Conservation (phyloP, 2,113 vertebrate species). For the Stomatorhinus ivindoensis region DNA sequence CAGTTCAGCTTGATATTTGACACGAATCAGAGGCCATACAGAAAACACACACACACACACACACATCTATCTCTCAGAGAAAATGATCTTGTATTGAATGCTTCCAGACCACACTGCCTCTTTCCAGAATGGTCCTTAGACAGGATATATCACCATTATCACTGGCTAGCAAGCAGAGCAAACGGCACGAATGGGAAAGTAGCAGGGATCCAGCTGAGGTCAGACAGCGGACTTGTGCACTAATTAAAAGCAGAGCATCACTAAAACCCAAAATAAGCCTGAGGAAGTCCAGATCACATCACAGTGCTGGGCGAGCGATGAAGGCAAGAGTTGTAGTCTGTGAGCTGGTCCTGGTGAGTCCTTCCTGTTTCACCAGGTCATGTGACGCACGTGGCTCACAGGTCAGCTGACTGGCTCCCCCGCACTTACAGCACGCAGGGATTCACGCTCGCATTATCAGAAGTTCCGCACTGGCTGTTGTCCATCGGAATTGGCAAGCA, state of each 20-base stretch:
- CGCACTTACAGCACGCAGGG: neutral
- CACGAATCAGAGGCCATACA: neutral
- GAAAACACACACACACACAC: neutral
- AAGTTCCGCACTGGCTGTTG: neutral
- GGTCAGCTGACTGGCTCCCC: neutral
- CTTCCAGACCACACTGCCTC: neutral
- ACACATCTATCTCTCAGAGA: neutral
- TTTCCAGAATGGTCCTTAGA: neutral
- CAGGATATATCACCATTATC: neutral
- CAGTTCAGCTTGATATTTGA: neutral
- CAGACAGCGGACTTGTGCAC: neutral
- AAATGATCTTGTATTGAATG: constrained; percentile 1
- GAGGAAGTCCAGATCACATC: neutral
- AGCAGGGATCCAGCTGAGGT: neutral
- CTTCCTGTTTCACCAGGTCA: neutral
- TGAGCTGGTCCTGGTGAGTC: neutral
- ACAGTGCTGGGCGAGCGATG: neutral
- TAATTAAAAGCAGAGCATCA: constrained; percentile 8
- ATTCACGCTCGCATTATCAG: neutral
- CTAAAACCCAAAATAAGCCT: neutral
- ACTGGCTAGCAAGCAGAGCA: neutral
- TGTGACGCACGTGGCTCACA: neutral
- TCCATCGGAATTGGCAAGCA: neutral
- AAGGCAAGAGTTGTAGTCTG: neutral
- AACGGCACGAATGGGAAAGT: neutral